Evolutionary conservation across 2,113 vertebrate genomes (phyloP), one percentile per base, ranked within the genome.

Genomic region (Oostethus manadensis): DNA sequence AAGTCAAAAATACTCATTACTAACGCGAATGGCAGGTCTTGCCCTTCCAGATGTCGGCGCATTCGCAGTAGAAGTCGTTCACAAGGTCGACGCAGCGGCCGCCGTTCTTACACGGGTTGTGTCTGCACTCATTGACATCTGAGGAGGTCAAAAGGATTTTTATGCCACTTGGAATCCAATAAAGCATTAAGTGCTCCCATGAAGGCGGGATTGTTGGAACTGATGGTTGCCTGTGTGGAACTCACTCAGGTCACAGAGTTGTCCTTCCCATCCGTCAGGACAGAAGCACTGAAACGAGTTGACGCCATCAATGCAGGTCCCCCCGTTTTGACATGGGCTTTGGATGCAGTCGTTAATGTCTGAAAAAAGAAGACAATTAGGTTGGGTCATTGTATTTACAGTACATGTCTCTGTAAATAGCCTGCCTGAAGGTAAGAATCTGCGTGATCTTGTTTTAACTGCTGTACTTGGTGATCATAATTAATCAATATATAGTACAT

Each of bases 21-120:
- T 94, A 86, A 94, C 97, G 93, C 17, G 96, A 98, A 82, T 98
- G 95, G 79, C 97, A 99, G 64, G 94, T 97, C 89, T 98, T 98
- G 77, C 97, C 97, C 90, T 98, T 99, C 97, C 97, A 99, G 77
- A 86, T 91, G 45, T 93, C 89, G 11, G 87, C 84, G 6, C 96
- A 99, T 40, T 92, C 88, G 55, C 97, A 99, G 89, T 93, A 92
- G 88, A 97, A 99, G 87, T 96, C 97, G 0, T 96, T 96, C 71
- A 96, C 87, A 76, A 94, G 86, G 83, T 99, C 95, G 50, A 93
- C 80, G 82, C 97, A 98, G 62, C 58, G 89, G 3, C 97, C 97
- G 14, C 91, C 92, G 1, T 96, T 96, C 74, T 94, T 95, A 77
- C 96, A 99, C 1, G 94, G 95, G 76, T 95, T 93, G 45, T 91